These are phyloP conservation scores for Macroramphosus scolopax DNA, from an alignment of 2,797 vertebrate species.

Conservation along the genomic window DNA sequence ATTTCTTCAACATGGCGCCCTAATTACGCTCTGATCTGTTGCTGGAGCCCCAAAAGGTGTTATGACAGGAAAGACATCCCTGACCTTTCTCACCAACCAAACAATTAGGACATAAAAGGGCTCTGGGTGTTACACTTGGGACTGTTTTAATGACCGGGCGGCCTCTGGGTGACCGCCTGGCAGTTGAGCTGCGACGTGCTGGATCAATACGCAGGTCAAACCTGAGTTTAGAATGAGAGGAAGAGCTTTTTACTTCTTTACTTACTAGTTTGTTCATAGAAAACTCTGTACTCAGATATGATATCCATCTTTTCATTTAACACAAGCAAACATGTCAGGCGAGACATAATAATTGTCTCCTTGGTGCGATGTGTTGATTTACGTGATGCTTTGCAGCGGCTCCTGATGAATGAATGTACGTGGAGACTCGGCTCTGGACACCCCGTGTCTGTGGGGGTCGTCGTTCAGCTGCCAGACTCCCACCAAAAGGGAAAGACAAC, in stretches of 20 bases:
- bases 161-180: conserved; percentile 40
- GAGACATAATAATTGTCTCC: too few relatives aligned
- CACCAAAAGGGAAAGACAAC: conserved; percentile 72
- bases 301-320: too few relatives aligned
- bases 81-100: conserved; percentile 55
- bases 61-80: conserved; percentile 65
- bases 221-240: too few relatives aligned
- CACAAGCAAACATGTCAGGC: too few relatives aligned
- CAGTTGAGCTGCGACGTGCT: conserved; percentile 41
- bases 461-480: conserved; percentile 59
- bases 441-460: conserved; percentile 47
- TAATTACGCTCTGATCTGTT: conserved; percentile 17
- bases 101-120: conserved; percentile 65
- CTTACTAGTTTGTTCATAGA: too few relatives aligned
- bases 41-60: conserved; percentile 48
- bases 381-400: conserved; percentile 14
- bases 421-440: too few relatives aligned
- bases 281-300: too few relatives aligned
- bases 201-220: conserved; percentile 1
- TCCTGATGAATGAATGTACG: conserved; percentile 35
- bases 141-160: conserved; percentile 41
- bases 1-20: conserved; percentile 6
- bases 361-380: too few relatives aligned
- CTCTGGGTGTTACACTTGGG: conserved; percentile 49
- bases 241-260: too few relatives aligned